Evolutionary conservation across 2,797 vertebrate species (phyloP), one percentile per base, ranked within the genome.

Genomic region (Rhodeus uyekii): DNA sequence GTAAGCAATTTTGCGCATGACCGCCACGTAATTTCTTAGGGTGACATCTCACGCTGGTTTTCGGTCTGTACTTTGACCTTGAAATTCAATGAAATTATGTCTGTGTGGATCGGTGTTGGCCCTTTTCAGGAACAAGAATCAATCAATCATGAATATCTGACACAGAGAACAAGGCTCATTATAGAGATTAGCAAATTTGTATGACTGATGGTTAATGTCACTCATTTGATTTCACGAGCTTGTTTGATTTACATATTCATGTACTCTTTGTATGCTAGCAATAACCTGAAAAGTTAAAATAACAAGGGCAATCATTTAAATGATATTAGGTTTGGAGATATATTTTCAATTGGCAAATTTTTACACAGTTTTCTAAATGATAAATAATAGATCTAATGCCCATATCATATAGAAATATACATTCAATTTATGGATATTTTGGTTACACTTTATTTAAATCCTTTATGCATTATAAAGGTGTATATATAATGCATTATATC

Each of bases 1-100:
- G 93, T 92, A 94, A 90, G 94, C 93, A 94, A 95, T 95, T 95
- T 94, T 95, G 93, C 93, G 94, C 94, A 94, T 94, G 94, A 92
- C 90, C 94, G 93, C 93, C 93, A 90, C 92, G 91, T 92, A 91
- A 92, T 91, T 92, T 94, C 92, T 92, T 91, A 91, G 92, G 92
- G 92, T 94, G 94, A 95, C 92, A 93, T 92, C 91, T 93, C 94
- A 93, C 90, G 93, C 94, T 94, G 94, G 90, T 90, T 87, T 91
- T 90, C 90, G 89, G 90, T 91, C 93, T 93, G 93, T 91, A 93
- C 85, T 86, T 91, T 95, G 94, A 95, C 95, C 95, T 95, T 95
- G 94, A 95, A 92, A 93, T 91, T 90, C 93, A 86, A 87, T 90
- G 88, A 92, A 91, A 88, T 87, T 92, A 88, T 90, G 92, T 90